phyloP scores from a whole-genome alignment of 2,888 invertebrate species.

The Pseudococcus longispinus region DNA sequence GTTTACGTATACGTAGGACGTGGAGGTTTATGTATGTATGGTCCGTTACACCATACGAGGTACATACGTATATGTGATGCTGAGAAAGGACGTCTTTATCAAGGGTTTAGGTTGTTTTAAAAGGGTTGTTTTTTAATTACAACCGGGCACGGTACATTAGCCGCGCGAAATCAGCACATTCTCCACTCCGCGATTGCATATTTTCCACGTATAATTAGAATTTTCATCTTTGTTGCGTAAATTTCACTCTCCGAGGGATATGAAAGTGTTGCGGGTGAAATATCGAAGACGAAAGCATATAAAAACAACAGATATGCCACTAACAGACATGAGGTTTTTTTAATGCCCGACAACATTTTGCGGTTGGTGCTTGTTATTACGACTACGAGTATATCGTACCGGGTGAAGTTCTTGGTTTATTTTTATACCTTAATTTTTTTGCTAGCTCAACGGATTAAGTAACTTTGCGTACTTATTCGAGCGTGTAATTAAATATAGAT shows the following conservation, averaged over 20 bases:
- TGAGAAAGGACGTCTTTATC: slow-evolving; percentile 2
- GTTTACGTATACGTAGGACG: neutral
- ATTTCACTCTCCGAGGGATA: neutral
- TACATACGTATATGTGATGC: neutral
- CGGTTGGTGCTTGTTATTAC: neutral
- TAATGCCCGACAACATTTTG: neutral
- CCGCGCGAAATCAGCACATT: neutral
- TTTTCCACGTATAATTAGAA: slow-evolving; percentile 28
- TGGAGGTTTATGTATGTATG: neutral
- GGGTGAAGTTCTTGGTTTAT: neutral
- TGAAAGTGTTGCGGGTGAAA: neutral
- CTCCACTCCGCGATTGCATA: neutral
- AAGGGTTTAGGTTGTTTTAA: neutral
- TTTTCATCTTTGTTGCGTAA: slow-evolving; percentile 19
- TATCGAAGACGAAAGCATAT: slow-evolving; percentile 7
- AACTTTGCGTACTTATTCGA: neutral
- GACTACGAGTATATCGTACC: neutral
- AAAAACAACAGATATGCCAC: slow-evolving; percentile 9
- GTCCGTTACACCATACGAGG: too few relatives aligned
- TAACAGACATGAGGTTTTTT: neutral
- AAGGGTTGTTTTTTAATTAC: slow-evolving; percentile 19
- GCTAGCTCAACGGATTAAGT: neutral
- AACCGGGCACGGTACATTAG: slow-evolving; percentile 7
- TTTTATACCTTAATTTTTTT: neutral
- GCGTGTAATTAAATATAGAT: slow-evolving; percentile 8